phyloP scores from a whole-genome alignment of 2,797 vertebrate species.

The Eleutherodactylus coqui region DNA sequence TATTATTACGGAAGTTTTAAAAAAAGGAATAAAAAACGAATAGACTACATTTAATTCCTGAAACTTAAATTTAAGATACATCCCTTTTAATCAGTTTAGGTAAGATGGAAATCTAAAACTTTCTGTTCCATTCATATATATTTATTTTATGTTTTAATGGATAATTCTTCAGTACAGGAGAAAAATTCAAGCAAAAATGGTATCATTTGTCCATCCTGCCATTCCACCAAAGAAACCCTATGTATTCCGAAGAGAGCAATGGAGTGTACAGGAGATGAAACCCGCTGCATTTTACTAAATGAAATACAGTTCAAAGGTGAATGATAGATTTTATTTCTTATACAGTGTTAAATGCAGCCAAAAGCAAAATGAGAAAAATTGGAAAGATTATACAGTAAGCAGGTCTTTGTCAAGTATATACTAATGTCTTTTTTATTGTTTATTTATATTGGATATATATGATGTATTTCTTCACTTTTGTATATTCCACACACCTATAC shows the following conservation, averaged over 20 bases:
- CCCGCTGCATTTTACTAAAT: background rate
- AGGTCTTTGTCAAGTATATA: too few relatives aligned
- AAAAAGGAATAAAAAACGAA: too few relatives aligned
- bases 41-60: too few relatives aligned
- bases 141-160: background rate
- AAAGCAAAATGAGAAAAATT: background rate
- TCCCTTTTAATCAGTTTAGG: background rate
- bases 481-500: too few relatives aligned
- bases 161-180: background rate
- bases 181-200: background rate
- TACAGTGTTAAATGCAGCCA: background rate
- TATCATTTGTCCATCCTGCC: constrained; percentile 9
- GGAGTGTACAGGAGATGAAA: constrained; percentile 32
- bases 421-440: too few relatives aligned
- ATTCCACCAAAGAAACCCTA: background rate
- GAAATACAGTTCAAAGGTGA: background rate
- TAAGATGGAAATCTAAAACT: background rate
- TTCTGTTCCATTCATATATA: background rate
- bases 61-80: too few relatives aligned
- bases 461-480: too few relatives aligned
- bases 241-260: constrained; percentile 22
- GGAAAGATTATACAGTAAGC: too few relatives aligned
- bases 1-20: too few relatives aligned
- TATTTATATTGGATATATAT: too few relatives aligned
- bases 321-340: background rate